phyloP scores from a whole-genome alignment of 92 coral and sea anemone species.

The Bergia sp. region DNA sequence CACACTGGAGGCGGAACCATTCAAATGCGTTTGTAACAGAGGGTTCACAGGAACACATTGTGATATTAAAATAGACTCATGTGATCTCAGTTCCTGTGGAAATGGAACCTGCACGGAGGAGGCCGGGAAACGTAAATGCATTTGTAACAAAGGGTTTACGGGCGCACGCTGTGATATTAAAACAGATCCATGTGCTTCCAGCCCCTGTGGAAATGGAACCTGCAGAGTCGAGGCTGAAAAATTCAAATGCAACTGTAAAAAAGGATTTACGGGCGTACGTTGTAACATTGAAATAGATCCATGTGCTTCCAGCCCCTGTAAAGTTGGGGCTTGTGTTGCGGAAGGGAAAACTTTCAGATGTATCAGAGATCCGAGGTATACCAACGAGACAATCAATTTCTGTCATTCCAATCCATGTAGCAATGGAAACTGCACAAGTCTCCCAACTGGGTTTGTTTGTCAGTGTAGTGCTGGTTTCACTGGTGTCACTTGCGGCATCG shows the following conservation, averaged over 20 bases:
- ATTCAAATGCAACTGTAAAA: slow-evolving; percentile 36
- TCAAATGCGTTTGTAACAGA: slow-evolving; percentile 60
- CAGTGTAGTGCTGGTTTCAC: slow-evolving; percentile 54
- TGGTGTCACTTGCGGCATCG: slow-evolving; percentile 57
- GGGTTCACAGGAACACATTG: slow-evolving; percentile 67
- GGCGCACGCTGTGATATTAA: slow-evolving; percentile 39
- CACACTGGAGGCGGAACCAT: slow-evolving; percentile 39
- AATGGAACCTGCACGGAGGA: slow-evolving; percentile 42
- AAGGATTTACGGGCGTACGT: slow-evolving; percentile 36
- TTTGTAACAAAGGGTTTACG: slow-evolving; percentile 51
- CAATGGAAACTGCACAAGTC: slow-evolving; percentile 52
- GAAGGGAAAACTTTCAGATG: slow-evolving; percentile 33
- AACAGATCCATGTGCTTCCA: slow-evolving; percentile 40
- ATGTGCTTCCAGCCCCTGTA: slow-evolving; percentile 53
- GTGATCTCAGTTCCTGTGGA: slow-evolving; percentile 54
- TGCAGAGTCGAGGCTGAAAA: background rate
- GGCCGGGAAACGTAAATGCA: slow-evolving; percentile 40
- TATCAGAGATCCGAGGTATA: slow-evolving; percentile 20
- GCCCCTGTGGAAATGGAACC: slow-evolving; percentile 38
- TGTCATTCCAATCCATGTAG: slow-evolving; percentile 61
- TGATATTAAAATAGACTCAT: slow-evolving; percentile 57
- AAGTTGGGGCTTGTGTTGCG: slow-evolving; percentile 44
- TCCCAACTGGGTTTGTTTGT: slow-evolving; percentile 42
- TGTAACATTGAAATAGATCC: slow-evolving; percentile 33
- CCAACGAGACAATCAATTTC: slow-evolving; percentile 35